Conservation (phyloP, 2,888 invertebrate genomes). For the Eubasilissa splendida region DNA sequence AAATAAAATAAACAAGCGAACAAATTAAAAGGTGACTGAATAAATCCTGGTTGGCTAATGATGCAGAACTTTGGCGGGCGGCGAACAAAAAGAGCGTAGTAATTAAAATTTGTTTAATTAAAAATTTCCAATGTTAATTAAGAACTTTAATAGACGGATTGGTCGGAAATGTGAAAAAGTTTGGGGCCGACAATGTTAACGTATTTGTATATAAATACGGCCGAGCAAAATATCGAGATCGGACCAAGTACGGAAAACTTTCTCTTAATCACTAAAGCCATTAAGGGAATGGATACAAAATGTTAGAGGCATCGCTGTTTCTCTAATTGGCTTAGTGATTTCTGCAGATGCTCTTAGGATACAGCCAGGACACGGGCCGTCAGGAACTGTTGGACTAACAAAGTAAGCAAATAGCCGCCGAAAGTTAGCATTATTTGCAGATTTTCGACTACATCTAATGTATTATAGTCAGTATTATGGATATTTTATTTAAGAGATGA, state of each 20-base stretch:
- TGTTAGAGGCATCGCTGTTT: constrained; percentile 20
- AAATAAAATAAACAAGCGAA: neutral
- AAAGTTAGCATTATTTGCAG: too few relatives aligned
- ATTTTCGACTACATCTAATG: too few relatives aligned
- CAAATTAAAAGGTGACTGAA: constrained; percentile 6
- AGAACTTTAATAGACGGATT: constrained; percentile 21
- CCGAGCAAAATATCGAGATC: constrained; percentile 7
- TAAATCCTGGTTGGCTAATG: constrained; percentile 23
- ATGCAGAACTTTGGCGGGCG: constrained; percentile 6
- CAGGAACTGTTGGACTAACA: too few relatives aligned
- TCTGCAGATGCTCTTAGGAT: constrained; percentile 13
- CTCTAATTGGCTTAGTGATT: constrained; percentile 42
- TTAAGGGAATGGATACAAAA: constrained; percentile 47
- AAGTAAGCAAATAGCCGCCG: too few relatives aligned
- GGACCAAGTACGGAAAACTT: constrained; percentile 24
- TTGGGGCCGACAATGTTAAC: neutral
- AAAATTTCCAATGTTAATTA: constrained; percentile 33
- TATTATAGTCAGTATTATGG: too few relatives aligned
- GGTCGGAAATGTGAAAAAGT: constrained; percentile 15
- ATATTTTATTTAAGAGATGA: too few relatives aligned
- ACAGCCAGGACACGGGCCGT: neutral
- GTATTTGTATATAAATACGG: neutral
- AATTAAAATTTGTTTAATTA: constrained; percentile 37
- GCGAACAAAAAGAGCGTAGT: neutral
- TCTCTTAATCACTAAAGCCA: constrained; percentile 53